Evolutionary conservation across 2,888 invertebrate species (phyloP), one percentile per base, ranked within the genome.

Genomic region (Drosophila nigricruria): DNA sequence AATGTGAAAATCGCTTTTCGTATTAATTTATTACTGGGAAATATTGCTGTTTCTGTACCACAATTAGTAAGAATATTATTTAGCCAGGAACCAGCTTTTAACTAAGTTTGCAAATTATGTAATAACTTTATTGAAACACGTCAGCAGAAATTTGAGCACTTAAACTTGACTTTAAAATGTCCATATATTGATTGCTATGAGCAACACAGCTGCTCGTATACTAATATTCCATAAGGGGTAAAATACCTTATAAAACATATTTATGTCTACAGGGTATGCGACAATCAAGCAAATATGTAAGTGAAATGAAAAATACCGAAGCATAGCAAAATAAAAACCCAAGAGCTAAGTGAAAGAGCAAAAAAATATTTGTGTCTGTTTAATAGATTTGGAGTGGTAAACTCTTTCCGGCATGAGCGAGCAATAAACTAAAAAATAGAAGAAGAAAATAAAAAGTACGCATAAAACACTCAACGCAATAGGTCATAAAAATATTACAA

Each of bases 241-340:
- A 38, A 14, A 20, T 34, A 50, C 50, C 50, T 6, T 16, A 52
- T 18, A 27, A 30, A 16, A 53, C 25, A 23, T 23, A 14, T 10
- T 16, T 10, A 16, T 2, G 27, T 5, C 3, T 52, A 36, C 23
- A 52, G 47, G 52, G 30, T 67, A 49, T 32, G 20, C 30, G 14
- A 32, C 18, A 75, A 81, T 52, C 62, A 68, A 63, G 54, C 50
- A 59, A 53, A 52, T 43, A 82, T n/a, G 18, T 47, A 10, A 62
- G 50, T 43, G 47, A 53, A 56, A 61, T 54, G 18, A 9, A 23
- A 57, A 63, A 34, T 38, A 20, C 18, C 49, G 20, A 32, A 5
- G 23, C 16, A 52, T 5, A 30, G 30, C n/a, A 27, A 63, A 57
- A 47, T 38, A 27, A 59, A 60, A 52, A 38, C 10, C n/a, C 27